Evolutionary conservation across 92 coral and sea anemone genomes (phyloP).

Genomic region (Epizoanthus scotinus): DNA sequence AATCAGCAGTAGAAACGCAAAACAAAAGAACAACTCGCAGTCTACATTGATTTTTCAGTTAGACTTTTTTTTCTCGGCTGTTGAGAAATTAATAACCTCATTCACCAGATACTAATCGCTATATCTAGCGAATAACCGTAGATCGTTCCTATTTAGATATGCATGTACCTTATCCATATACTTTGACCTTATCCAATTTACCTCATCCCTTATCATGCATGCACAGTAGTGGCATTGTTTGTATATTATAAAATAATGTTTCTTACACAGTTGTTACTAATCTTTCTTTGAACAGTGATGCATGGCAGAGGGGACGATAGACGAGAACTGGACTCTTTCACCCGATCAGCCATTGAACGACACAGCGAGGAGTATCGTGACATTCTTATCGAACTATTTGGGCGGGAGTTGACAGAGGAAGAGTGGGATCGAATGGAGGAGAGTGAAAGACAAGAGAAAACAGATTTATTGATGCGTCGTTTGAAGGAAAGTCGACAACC

Average conservation of each 20-base stretch:
- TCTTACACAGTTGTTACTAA: not conserved
- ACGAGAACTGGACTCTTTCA: conserved; percentile 45
- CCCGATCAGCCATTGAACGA: conserved; percentile 46
- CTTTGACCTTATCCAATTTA: too few relatives aligned
- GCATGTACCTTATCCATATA: too few relatives aligned
- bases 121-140: too few relatives aligned
- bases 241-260: not conserved
- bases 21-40: too few relatives aligned
- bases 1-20: too few relatives aligned
- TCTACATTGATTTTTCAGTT: too few relatives aligned
- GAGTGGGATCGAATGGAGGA: conserved; percentile 77
- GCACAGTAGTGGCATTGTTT: too few relatives aligned
- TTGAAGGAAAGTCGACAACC: conserved; percentile 51
- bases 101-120: too few relatives aligned
- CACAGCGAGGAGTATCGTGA: conserved; percentile 55
- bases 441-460: conserved; percentile 55
- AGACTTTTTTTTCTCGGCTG: too few relatives aligned
- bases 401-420: conserved; percentile 57
- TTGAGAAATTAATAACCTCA: too few relatives aligned
- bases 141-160: too few relatives aligned
- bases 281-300: conserved; percentile 54
- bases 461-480: conserved; percentile 45
- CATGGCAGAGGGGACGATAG: conserved; percentile 62
- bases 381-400: conserved; percentile 64
- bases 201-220: too few relatives aligned